These are phyloP conservation scores for Trachelus iudaicus DNA, from an alignment of 2,888 invertebrate genomes.

Conservation along the genomic window DNA sequence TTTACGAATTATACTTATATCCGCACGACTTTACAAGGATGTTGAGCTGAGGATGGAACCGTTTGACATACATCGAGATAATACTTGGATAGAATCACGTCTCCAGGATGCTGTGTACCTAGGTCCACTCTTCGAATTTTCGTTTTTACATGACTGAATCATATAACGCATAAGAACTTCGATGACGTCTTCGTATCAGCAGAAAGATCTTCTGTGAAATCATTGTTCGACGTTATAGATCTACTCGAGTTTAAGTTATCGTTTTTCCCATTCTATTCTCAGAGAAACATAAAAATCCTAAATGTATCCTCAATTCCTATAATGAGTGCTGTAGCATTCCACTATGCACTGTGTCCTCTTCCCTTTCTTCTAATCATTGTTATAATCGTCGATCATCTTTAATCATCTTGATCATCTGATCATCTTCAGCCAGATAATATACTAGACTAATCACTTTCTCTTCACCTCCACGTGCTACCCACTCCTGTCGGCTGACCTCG, in stretches of 20 bases:
- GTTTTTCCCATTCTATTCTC: neutral
- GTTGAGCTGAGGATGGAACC: neutral
- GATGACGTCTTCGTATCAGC: neutral
- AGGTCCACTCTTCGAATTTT: neutral
- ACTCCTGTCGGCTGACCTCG: slow-evolving; percentile 13
- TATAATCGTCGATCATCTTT: neutral
- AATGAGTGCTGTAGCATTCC: neutral
- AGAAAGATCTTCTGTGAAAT: neutral
- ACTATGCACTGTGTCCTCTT: neutral
- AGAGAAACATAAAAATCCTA: neutral
- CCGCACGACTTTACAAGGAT: neutral
- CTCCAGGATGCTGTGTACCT: neutral
- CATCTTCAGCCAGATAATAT: neutral
- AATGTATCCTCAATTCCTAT: neutral
- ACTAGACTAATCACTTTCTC: slow-evolving; percentile 4
- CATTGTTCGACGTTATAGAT: neutral
- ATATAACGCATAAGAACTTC: neutral
- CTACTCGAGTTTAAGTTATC: neutral
- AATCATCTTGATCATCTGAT: neutral
- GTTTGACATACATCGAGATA: neutral
- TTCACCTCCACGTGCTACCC: slow-evolving; percentile 22
- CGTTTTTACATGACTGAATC: neutral
- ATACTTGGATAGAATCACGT: neutral
- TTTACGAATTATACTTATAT: neutral
- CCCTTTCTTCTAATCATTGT: neutral